Evolutionary conservation across 1,140 invertebrate genomes (phyloP), one percentile per base, ranked within the genome.

Genomic region (Asobara japonica): DNA sequence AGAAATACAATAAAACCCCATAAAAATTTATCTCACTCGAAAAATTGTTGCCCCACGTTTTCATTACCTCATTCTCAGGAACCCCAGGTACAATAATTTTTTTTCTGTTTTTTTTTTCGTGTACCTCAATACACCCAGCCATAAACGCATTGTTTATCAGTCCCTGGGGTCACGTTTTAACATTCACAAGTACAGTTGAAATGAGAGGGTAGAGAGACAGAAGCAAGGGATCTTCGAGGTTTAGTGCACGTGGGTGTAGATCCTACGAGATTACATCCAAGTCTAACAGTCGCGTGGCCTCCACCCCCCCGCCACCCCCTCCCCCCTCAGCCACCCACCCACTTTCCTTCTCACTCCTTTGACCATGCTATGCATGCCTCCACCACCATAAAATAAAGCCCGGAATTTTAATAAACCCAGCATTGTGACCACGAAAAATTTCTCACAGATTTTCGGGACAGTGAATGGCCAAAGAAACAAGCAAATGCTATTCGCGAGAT

Each of bases 371-470:
- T 80, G 75, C 69, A 73, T 76, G 74, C 80, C 79, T 76, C 78
- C 77, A 69, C 73, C 33, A 64, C 70, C 76, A 82, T 82, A 82
- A 78, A 80, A 82, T 82, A 82, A 78, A 80, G 77, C 73, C 77
- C 79, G 81, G 81, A 82, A 82, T 82, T 82, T 82, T 82, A 82
- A 82, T 82, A 82, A 82, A 80, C 79, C 78, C 75, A 77, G 79
- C 76, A 82, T 79, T 81, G 81, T 82, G 76, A 67, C 76, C 75
- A 70, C 71, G 69, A 71, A 74, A 62, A 72, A 76, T 82, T 82
- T n/a, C 81, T 80, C 79, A 81, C 80, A 82, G 79, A 80, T 79
- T 78, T 82, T 77, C 72, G 69, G 71, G 68, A 72, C 74, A 48
- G 20, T 20, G 45, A 51, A 51, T 2, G 41, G 13, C n/a, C n/a